Evolutionary conservation across 2,113 vertebrate genomes (phyloP).

Genomic region (Neolamprologus ventralis): DNA sequence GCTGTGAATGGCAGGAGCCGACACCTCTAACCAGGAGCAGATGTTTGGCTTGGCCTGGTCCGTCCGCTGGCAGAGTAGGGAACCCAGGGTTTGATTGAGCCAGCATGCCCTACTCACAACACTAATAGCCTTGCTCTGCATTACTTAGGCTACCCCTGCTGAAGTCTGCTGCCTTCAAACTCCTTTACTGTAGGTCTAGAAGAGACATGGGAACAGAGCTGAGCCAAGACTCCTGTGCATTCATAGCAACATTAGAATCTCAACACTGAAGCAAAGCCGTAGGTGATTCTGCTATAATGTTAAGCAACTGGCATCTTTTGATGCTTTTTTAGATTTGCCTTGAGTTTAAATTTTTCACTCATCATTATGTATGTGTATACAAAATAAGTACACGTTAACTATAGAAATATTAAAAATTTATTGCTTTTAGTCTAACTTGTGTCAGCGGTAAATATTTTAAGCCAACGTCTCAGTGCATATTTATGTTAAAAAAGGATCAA

Average conservation of each 20-base stretch:
- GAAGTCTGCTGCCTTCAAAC: not conserved
- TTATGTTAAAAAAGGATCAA: not conserved
- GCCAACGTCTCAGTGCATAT: not conserved
- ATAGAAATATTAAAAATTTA: not conserved
- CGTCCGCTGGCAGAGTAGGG: conserved; percentile 29
- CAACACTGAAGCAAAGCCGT: not conserved
- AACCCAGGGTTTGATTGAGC: conserved; percentile 7
- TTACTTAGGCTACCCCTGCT: not conserved
- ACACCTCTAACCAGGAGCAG: conserved; percentile 73
- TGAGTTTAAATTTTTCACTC: not conserved
- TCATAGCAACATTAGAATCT: not conserved
- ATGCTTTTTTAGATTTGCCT: not conserved
- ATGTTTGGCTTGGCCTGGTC: conserved; percentile 57
- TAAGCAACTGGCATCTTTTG: not conserved
- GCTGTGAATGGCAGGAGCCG: conserved; percentile 69
- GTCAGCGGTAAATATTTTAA: not conserved
- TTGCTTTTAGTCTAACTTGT: not conserved
- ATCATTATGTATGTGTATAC: not conserved
- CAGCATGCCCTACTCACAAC: not conserved
- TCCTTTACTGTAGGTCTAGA: not conserved
- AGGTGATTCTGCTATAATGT: not conserved
- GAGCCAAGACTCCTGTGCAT: not conserved
- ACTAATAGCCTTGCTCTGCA: not conserved
- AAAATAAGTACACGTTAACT: not conserved
- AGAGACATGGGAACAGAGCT: not conserved